Conservation (phyloP, 1,140 invertebrate genomes). For the Bradynema listronoti region DNA sequence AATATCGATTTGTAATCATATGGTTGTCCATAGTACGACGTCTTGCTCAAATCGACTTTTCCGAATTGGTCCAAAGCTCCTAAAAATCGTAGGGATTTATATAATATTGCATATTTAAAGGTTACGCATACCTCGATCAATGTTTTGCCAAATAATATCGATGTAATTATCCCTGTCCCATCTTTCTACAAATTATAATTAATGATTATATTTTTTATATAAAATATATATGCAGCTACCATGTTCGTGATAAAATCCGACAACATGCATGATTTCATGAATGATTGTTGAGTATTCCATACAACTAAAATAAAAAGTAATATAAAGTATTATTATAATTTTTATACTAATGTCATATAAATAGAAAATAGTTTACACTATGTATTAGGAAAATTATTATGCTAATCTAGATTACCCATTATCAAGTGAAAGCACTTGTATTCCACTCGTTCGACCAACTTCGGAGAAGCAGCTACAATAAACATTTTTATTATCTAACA, state of each 20-base stretch:
- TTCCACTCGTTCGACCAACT: constrained; percentile 53
- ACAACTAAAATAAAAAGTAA: constrained; percentile 41
- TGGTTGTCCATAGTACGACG: constrained; percentile 55
- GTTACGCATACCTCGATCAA: constrained; percentile 47
- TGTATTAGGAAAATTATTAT: constrained; percentile 2
- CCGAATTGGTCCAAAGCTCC: constrained; percentile 54
- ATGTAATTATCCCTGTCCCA: constrained; percentile 57
- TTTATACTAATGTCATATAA: too few relatives aligned
- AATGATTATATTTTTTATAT: neutral
- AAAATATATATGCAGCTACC: constrained; percentile 23
- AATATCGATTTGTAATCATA: constrained; percentile 54
- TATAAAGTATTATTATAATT: too few relatives aligned
- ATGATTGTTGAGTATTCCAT: constrained; percentile 58
- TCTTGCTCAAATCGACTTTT: constrained; percentile 60
- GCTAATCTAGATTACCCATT: constrained; percentile 35
- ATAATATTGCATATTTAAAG: constrained; percentile 11
- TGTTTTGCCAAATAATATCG: constrained; percentile 57
- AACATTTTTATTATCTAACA: too few relatives aligned
- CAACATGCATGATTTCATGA: constrained; percentile 50
- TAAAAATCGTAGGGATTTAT: constrained; percentile 18
- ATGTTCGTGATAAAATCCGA: constrained; percentile 56
- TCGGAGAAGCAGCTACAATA: constrained; percentile 54
- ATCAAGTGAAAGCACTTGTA: constrained; percentile 55
- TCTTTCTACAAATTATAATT: constrained; percentile 40
- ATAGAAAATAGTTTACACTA: too few relatives aligned